Percentiles rank a stretch among this genome's conserved stretches.
Conservation (phyloP, 1,140 invertebrate species). For the Danaus melanippus region DNA sequence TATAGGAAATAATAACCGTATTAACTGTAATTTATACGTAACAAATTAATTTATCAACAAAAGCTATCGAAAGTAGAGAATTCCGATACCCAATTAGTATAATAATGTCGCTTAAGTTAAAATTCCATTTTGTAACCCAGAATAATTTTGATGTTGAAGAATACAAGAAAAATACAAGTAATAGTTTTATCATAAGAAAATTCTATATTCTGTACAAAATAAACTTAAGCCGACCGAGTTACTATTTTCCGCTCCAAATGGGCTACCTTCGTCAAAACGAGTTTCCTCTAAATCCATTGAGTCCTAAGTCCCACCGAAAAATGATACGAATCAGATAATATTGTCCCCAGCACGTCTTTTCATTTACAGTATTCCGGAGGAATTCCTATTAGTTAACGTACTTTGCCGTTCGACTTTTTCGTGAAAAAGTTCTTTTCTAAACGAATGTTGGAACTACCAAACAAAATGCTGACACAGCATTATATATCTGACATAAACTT, state of each 20-base stretch:
- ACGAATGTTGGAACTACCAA: constrained; percentile 53
- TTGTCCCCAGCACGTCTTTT: constrained; percentile 55
- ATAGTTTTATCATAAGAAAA: constrained; percentile 7
- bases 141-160: too few species aligned
- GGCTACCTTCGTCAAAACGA: constrained; percentile 47
- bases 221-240: constrained; percentile 25
- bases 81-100: too few species aligned
- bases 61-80: too few species aligned
- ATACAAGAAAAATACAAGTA: background rate
- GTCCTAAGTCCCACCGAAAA: constrained; percentile 46
- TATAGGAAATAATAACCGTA: too few species aligned
- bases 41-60: too few species aligned
- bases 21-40: too few species aligned
- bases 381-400: constrained; percentile 64
- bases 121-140: too few species aligned
- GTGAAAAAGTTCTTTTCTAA: constrained; percentile 62
- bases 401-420: constrained; percentile 54
- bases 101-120: too few species aligned
- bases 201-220: constrained; percentile 27
- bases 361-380: constrained; percentile 64
- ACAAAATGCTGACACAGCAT: constrained; percentile 33
- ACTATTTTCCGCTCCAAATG: constrained; percentile 29
- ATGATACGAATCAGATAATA: constrained; percentile 44
- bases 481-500: constrained; percentile 9
- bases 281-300: constrained; percentile 52